These are phyloP conservation scores for Caradrina clavipalpis DNA, from an alignment of 2,888 invertebrate species.

Conservation along the genomic window DNA sequence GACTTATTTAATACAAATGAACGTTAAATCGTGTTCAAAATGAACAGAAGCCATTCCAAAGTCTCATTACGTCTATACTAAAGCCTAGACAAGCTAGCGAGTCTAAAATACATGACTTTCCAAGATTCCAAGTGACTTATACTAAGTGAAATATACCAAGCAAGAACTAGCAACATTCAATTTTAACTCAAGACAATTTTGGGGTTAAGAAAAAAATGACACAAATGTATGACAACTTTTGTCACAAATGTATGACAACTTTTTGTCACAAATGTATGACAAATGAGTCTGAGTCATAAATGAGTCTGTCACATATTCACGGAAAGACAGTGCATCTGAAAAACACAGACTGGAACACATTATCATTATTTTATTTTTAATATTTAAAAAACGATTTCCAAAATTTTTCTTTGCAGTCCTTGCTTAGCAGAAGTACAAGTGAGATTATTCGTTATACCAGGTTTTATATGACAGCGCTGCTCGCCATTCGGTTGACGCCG, in stretches of 20 bases:
- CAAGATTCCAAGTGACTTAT: not conserved
- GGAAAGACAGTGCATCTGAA: no score
- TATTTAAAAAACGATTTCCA: no score
- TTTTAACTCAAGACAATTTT: not conserved
- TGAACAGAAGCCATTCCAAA: constrained; percentile 2
- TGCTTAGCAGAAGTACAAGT: not conserved
- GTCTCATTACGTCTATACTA: constrained; percentile 2
- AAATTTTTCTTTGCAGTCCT: not conserved
- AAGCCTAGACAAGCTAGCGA: constrained; percentile 12
- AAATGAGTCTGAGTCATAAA: no score
- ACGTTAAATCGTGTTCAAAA: not conserved
- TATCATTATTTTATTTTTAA: no score
- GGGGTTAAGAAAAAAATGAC: no score
- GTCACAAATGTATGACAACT: no score
- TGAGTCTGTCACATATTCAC: no score
- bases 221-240: no score
- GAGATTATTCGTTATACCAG: not conserved
- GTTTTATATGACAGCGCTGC: constrained; percentile 93
- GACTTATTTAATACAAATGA: constrained; percentile 7
- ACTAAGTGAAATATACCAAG: not conserved
- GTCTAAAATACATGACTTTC: constrained; percentile 8
- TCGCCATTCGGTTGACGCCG: constrained; percentile 97
- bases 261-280: no score
- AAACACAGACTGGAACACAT: no score
- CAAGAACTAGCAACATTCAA: not conserved